These are phyloP conservation scores for Unio pictorum DNA, from an alignment of 2,888 invertebrate species.

Conservation along the genomic window DNA sequence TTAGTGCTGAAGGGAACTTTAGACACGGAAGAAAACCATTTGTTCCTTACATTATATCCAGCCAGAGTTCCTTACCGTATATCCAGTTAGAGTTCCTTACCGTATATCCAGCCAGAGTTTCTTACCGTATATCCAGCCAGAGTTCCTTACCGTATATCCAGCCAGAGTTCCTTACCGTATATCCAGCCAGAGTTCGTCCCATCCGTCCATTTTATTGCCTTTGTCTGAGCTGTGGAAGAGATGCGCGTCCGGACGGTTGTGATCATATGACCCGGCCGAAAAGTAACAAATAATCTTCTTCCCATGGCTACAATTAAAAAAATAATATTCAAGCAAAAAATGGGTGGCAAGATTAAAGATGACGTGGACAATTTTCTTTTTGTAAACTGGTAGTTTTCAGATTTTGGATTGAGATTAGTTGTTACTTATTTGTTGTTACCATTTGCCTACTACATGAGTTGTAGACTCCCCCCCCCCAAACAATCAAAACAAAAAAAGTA, in stretches of 20 bases:
- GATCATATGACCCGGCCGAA: conserved; percentile 47
- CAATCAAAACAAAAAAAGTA: too few relatives aligned
- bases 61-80: conserved; percentile 40
- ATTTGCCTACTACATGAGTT: too few relatives aligned
- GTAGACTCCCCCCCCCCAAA: too few relatives aligned
- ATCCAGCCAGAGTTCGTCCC: conserved; percentile 46
- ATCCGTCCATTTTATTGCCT: conserved; percentile 38
- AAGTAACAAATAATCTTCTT: conserved; percentile 48
- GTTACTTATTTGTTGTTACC: too few relatives aligned
- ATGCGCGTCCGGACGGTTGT: conserved; percentile 32
- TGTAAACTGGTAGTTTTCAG: not conserved
- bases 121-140: conserved; percentile 38
- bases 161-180: conserved; percentile 32
- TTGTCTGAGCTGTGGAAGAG: conserved; percentile 30
- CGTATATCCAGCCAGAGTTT: conserved; percentile 41
- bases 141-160: conserved; percentile 35
- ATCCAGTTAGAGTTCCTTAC: conserved; percentile 39
- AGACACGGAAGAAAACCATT: too few relatives aligned
- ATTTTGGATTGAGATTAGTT: not conserved
- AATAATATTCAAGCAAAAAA: too few relatives aligned
- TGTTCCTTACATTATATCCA: conserved; percentile 24
- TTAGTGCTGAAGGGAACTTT: too few relatives aligned
- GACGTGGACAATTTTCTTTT: too few relatives aligned
- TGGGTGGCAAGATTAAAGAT: too few relatives aligned
- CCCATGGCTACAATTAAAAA: conserved; percentile 30